Percentiles rank a stretch among this genome's conserved stretches.
These are phyloP conservation scores for Ibidorhyncha struthersii DNA, from an alignment of 2,113 vertebrate genomes.

Conservation along the genomic window DNA sequence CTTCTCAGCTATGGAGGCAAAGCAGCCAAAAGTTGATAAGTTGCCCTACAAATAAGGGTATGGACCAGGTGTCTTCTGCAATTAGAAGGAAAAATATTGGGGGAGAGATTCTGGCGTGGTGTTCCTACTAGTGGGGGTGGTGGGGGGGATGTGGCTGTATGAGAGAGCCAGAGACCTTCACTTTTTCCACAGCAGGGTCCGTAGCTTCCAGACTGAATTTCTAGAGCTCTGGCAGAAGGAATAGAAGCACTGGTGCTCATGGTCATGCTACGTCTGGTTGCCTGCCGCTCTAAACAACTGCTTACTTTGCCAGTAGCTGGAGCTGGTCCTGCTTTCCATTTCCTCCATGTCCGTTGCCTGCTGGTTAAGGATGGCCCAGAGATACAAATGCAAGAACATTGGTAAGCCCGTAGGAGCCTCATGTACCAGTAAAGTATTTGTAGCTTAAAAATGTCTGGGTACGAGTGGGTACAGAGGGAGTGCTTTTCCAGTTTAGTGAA, in stretches of 20 bases:
- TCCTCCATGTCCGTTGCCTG: neutral
- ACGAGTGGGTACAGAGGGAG: neutral
- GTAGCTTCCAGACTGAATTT: neutral
- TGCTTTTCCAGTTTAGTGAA: conserved; percentile 30
- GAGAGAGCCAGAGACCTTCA: neutral
- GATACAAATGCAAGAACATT: neutral
- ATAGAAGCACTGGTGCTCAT: neutral
- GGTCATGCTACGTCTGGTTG: neutral
- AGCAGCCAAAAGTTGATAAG: neutral
- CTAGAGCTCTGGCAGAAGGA: neutral
- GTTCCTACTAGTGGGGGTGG: neutral
- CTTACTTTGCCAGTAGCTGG: neutral
- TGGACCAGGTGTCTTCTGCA: neutral
- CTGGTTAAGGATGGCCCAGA: neutral
- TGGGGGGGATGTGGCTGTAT: neutral
- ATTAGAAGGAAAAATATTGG: neutral
- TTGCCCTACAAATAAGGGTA: neutral
- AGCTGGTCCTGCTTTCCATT: neutral
- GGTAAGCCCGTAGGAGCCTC: neutral
- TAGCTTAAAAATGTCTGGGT: neutral
- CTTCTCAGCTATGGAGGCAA: neutral
- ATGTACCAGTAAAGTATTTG: neutral
- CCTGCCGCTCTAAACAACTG: neutral
- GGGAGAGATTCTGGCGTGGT: neutral
- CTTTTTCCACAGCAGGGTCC: neutral